Base-by-base conservation (phyloP, 2,888 invertebrate genomes). In the Heteropelma amictum region DNA sequence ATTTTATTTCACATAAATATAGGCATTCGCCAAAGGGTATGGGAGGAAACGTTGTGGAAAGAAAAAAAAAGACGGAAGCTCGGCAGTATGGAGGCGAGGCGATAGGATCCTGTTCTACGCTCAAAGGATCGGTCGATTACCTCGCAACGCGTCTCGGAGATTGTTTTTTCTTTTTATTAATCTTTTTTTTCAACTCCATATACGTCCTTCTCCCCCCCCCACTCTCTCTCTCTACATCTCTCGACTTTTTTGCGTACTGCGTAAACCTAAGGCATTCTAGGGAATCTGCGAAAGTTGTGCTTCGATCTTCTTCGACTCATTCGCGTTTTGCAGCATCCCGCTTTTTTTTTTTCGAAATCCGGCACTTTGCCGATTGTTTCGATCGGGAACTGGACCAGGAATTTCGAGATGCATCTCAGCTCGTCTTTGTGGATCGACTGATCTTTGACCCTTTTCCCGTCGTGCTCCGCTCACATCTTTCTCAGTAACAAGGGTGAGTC, bases 121-220 rank as follows among this genome's bases (percentile, higher is more conserved):
- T 53, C 47, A 63, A 53, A 53, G 51, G 77, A 77, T 77, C 70
- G 73, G 77, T 71, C 77, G 73, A 77, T 77, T 77, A 77, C 77
- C 77, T 73, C 71, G 49, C 58, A 67, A 58, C 53, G 58, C 60
- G 45, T 67, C 71, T 73, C 61, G 56, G 35, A 68, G n/a, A n/a
- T n/a, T 63, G 42, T 61, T 56, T 51, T 63, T 65, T 23, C 53
- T 42, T 61, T 64, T 58, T 65, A 58, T 67, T 33, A 47, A 28
- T 28, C 58, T 51, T 56, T 56, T 47, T 12, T 26, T 42, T 49
- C 26, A n/a, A 30, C 40, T 42, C 40, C 35, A 28, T 26, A 49
- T 28, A 26, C 49, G 49, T 28, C 28, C 49, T 49, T 17, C 40
- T 35, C 53, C 19, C 30, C 19, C 23, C 40, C 42, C 12, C 58